Evolutionary conservation across 2,113 vertebrate genomes (phyloP).

Genomic region (Dromaius novaehollandiae): DNA sequence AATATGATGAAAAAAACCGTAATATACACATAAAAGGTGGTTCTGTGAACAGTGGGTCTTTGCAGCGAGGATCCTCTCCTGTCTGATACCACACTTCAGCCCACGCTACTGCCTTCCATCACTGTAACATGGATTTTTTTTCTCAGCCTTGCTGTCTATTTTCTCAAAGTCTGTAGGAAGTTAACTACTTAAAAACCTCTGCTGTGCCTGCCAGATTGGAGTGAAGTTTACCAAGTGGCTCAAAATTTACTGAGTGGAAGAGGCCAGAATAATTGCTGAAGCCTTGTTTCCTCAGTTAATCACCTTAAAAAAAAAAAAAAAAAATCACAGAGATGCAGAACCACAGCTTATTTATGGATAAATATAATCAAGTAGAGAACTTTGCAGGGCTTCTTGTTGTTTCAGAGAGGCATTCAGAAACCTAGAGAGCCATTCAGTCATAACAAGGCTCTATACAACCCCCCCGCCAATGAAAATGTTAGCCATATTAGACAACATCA

Average conservation of each 20-base stretch:
- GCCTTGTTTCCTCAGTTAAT: neutral
- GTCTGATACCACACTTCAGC: neutral
- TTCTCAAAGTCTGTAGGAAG: neutral
- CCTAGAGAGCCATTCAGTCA: neutral
- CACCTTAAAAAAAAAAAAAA: neutral
- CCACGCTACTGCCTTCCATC: accelerated
- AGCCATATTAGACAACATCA: neutral
- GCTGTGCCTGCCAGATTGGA: neutral
- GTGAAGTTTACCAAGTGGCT: neutral
- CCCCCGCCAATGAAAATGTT: neutral
- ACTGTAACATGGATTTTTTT: neutral
- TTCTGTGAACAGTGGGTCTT: neutral
- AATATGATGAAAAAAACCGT: neutral
- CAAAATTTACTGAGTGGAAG: neutral
- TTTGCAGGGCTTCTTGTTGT: neutral
- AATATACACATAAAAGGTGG: neutral
- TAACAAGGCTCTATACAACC: neutral
- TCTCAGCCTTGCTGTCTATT: neutral
- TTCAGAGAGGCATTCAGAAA: neutral
- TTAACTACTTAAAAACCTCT: neutral
- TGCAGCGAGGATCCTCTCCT: neutral
- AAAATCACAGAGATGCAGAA: neutral
- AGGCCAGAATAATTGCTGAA: neutral
- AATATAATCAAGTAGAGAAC: neutral
- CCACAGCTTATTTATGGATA: neutral